A percentile compares a stretch with the other conserved stretches of the same genome.
phyloP scores from a whole-genome alignment of 2,888 invertebrate species.

The Standfussiana lucernea region DNA sequence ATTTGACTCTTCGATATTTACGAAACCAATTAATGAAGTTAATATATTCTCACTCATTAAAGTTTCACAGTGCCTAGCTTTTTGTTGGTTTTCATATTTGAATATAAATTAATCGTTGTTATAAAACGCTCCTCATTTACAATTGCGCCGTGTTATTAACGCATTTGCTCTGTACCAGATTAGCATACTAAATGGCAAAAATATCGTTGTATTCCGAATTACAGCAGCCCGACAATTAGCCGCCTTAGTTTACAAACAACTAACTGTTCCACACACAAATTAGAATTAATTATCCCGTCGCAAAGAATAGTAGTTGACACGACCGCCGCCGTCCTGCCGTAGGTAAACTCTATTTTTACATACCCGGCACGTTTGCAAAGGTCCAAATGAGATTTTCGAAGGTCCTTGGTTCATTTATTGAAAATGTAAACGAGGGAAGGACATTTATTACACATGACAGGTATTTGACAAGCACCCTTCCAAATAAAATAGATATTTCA shows the following conservation, averaged over 20 bases:
- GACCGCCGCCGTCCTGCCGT: slow-evolving; percentile 28
- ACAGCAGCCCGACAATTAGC: slow-evolving; percentile 44
- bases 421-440: slow-evolving; percentile 74
- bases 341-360: slow-evolving; percentile 63
- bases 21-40: slow-evolving; percentile 22
- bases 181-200: slow-evolving; percentile 60
- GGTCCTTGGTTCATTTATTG: slow-evolving; percentile 74
- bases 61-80: slow-evolving; percentile 17
- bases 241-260: slow-evolving; percentile 51
- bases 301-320: slow-evolving; percentile 59
- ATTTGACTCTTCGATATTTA: slow-evolving; percentile 34
- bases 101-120: slow-evolving; percentile 40
- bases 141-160: slow-evolving; percentile 38
- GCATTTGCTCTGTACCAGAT: slow-evolving; percentile 49
- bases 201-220: slow-evolving; percentile 52
- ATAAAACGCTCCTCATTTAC: slow-evolving; percentile 34
- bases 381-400: slow-evolving; percentile 73
- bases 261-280: slow-evolving; percentile 56
- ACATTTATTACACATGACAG: slow-evolving; percentile 74
- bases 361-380: slow-evolving; percentile 72
- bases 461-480: slow-evolving; percentile 70
- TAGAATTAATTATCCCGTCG: slow-evolving; percentile 61
- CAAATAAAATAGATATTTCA: slow-evolving; percentile 70
- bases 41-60: slow-evolving; percentile 30
- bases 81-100: slow-evolving; percentile 29